phyloP scores from a whole-genome alignment of 2,797 vertebrate species.

The Sebastes ruberrimus region DNA sequence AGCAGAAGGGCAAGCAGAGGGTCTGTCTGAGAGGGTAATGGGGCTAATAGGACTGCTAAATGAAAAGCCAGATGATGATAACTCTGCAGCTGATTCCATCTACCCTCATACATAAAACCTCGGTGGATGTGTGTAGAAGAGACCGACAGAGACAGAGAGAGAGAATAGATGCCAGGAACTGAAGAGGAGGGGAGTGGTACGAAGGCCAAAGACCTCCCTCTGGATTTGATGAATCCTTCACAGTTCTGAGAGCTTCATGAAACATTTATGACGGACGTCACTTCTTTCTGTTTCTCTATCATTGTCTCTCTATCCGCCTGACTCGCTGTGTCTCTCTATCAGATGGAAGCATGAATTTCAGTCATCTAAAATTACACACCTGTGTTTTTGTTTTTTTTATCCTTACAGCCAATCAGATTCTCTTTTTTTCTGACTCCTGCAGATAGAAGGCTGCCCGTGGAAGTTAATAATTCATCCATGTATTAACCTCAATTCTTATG shows the following conservation, averaged over 20 bases:
- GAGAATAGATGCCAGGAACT: conserved; percentile 28
- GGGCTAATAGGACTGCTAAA: conserved; percentile 68
- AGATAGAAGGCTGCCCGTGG: conserved; percentile 51
- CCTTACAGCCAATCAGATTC: conserved; percentile 25
- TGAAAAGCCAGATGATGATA: conserved; percentile 70
- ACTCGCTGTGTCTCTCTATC: conserved; percentile 15
- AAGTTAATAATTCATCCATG: conserved; percentile 79
- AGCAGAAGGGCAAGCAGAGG: conserved; percentile 68
- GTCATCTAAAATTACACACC: conserved; percentile 48
- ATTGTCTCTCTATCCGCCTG: conserved; percentile 27
- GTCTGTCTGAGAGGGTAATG: conserved; percentile 71
- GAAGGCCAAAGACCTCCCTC: conserved; percentile 63
- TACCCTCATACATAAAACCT: conserved; percentile 23
- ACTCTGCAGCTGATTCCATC: conserved; percentile 57
- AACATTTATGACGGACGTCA: conserved; percentile 72
- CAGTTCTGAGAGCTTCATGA: conserved; percentile 71
- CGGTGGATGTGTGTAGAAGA: conserved; percentile 1
- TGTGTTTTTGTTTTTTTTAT: conserved; percentile 22
- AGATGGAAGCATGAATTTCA: conserved; percentile 24
- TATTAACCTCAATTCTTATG: conserved; percentile 79
- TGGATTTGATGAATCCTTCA: conserved; percentile 67
- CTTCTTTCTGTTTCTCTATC: conserved; percentile 45
- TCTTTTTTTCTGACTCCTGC: conserved; percentile 13
- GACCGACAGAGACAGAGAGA: not conserved
- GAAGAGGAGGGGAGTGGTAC: conserved; percentile 24